Base-by-base conservation (phyloP, 2,113 vertebrate genomes). In the Ardeotis arabs region DNA sequence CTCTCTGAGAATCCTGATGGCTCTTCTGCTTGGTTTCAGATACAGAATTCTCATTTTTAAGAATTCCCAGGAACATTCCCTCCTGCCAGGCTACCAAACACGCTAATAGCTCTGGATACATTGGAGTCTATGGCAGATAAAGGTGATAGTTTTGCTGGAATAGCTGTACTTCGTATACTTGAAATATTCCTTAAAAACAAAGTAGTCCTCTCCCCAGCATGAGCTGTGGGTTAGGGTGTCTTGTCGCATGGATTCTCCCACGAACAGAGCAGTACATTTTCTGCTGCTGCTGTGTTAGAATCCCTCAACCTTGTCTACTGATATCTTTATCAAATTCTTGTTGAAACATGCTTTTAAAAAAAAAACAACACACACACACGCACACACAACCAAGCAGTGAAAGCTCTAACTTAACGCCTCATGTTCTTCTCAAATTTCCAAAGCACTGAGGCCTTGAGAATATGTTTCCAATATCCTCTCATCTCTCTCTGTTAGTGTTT, bases 401-500 rank as follows among this genome's bases (percentile, higher is more conserved):
- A 98, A 97, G 96, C 97, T 97, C 96, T 58, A 97, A 96, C 96
- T 97, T 98, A 98, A 96, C 93, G 94, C 97, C 96, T 97, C 77
- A 9, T 95, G 96, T 97, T 98, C 97, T 97, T 98, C 98, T 98
- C 95, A 52, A 90, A 96, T 98, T 98, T 98, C 97, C 95, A 97
- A 98, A 97, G 97, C 66, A 4, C 85, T 50, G 96, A 95, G 98
- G 98, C 98, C 98, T 75, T 76, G 95, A 97, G 98, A 99, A 99
- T 99, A 98, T 99, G 99, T 99, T 99, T 99, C 97, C 98, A 99
- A 99, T 99, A 99, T 99, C 98, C 97, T 97, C 98, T 98, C 97
- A 97, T 98, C 98, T 98, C 98, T 98, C 98, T 98, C 95, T 87
- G 98, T 98, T 99, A 99, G 97, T 98, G 96, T 99, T 98, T 98